Evolutionary conservation across 1,140 invertebrate species (phyloP).

Genomic region (Magallana ariakensis): DNA sequence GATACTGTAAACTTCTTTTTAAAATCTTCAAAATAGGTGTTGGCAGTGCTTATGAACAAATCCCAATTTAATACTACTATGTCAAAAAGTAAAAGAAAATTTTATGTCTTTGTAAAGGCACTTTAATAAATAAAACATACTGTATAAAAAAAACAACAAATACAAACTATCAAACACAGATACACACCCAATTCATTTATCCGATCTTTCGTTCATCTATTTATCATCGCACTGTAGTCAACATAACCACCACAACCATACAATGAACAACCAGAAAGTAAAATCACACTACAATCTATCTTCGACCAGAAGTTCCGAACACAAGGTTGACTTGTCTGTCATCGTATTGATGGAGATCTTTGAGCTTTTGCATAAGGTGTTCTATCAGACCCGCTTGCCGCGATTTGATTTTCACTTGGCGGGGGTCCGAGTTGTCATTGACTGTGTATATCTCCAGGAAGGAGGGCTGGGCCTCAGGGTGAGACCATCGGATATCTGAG

Average conservation of each 20-base stretch:
- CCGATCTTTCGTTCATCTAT: background rate
- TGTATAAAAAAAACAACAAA: slow-evolving; percentile 31
- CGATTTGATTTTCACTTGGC: slow-evolving; percentile 67
- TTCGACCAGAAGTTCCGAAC: slow-evolving; percentile 9
- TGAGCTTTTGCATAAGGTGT: slow-evolving; percentile 74
- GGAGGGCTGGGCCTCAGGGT: slow-evolving; percentile 61
- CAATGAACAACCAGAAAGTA: slow-evolving; percentile 1
- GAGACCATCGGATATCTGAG: slow-evolving; percentile 73
- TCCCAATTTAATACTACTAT: too few species aligned
- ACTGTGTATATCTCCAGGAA: slow-evolving; percentile 67
- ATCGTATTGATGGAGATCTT: slow-evolving; percentile 64
- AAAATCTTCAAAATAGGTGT: too few species aligned
- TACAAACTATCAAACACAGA: background rate
- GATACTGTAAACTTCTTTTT: slow-evolving; percentile 76
- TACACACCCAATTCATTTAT: background rate
- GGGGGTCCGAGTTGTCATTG: slow-evolving; percentile 50
- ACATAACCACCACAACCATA: too few species aligned
- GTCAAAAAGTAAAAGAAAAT: too few species aligned
- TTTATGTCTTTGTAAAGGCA: background rate
- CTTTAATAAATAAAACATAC: slow-evolving; percentile 27
- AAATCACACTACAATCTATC: background rate
- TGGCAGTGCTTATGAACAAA: too few species aligned
- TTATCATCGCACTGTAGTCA: background rate
- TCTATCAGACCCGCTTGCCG: slow-evolving; percentile 76
- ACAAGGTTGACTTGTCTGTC: slow-evolving; percentile 51